phyloP scores from a whole-genome alignment of 2,888 invertebrate species.

The Diarsia dahlii region DNA sequence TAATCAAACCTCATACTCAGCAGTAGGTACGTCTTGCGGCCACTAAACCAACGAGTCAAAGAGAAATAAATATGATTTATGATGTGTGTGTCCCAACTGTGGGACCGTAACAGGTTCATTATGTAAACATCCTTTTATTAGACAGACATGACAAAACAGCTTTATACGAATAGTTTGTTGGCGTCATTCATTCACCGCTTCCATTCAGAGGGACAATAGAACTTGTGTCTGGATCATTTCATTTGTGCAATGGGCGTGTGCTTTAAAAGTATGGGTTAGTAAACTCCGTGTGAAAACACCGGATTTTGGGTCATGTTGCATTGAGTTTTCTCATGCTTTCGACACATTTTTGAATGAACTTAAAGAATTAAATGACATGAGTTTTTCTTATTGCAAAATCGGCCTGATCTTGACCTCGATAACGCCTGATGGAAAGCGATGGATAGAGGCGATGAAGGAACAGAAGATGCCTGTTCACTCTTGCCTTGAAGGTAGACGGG shows the following conservation, averaged over 20 bases:
- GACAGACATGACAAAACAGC: conserved; percentile 30
- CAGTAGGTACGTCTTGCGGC: not conserved
- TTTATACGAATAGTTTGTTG: conserved; percentile 14
- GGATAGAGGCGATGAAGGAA: no score
- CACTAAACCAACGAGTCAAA: not conserved
- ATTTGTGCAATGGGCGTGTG: conserved; percentile 39
- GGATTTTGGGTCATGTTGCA: conserved; percentile 22
- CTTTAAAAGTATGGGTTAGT: conserved; percentile 40
- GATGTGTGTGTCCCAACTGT: not conserved
- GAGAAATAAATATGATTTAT: conserved; percentile 29
- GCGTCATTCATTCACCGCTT: conserved; percentile 36
- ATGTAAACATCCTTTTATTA: conserved; percentile 38
- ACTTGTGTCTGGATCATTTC: conserved; percentile 50
- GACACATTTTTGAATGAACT: conserved; percentile 1
- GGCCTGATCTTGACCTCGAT: no score
- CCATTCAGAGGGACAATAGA: conserved; percentile 54
- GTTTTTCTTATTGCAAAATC: not conserved
- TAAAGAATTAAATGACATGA: not conserved
- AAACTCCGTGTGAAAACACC: conserved; percentile 44
- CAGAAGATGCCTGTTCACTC: no score
- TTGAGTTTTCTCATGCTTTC: conserved; percentile 6
- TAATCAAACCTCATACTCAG: not conserved
- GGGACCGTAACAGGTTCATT: not conserved
- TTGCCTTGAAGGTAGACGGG: no score
- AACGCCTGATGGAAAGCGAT: no score